A percentile compares a stretch with the other conserved stretches of the same genome.
phyloP scores from a whole-genome alignment of 2,888 invertebrate species.

The Eumerus sabulonum region DNA sequence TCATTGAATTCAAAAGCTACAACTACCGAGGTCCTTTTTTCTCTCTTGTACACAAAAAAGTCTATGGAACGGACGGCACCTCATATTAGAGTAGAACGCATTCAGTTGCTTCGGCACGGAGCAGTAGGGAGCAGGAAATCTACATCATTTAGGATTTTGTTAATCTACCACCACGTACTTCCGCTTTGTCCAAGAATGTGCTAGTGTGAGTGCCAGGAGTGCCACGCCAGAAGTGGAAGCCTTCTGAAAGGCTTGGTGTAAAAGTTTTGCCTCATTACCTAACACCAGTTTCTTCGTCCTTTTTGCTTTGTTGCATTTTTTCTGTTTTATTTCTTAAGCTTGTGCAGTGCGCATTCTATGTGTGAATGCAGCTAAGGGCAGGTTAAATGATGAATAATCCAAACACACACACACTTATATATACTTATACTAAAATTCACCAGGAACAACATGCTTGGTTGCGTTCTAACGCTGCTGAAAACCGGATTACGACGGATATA shows the following conservation, averaged over 20 bases:
- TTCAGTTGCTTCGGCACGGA: constrained; percentile 51
- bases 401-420: neutral
- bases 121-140: constrained; percentile 7
- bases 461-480: constrained; percentile 42
- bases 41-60: neutral
- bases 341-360: constrained; percentile 9
- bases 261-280: constrained; percentile 68
- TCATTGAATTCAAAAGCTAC: neutral
- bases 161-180: constrained; percentile 59
- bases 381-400: constrained; percentile 56
- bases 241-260: constrained; percentile 60
- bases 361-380: constrained; percentile 50
- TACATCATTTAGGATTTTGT: constrained; percentile 46
- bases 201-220: constrained; percentile 14
- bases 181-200: constrained; percentile 39
- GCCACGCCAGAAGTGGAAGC: no score
- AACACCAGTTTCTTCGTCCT: constrained; percentile 52
- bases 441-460: constrained; percentile 41
- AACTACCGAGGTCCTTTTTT: neutral
- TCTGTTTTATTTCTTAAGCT: neutral
- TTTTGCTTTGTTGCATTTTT: neutral
- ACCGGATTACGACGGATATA: constrained; percentile 48
- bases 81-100: constrained; percentile 36
- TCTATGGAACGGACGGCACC: constrained; percentile 1
- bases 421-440: no score